Evolutionary conservation across 2,888 invertebrate species (phyloP), one percentile per base, ranked within the genome.

Genomic region (Mythimna albipuncta): DNA sequence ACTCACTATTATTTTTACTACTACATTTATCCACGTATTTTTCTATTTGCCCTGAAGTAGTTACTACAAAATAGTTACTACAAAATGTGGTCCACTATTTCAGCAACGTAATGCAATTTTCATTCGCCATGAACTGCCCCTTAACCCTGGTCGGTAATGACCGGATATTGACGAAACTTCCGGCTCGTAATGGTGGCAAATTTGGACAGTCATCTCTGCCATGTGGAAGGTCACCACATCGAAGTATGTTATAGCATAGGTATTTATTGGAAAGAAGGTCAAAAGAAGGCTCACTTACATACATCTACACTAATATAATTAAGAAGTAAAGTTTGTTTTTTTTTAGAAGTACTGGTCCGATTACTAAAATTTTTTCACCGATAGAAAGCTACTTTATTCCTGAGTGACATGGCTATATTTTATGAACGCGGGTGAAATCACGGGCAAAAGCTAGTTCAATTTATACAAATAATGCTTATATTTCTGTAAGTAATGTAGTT

Each of bases 91-190:
- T 35, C 44, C 62, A 63, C 11, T 19, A 47, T 54, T 72, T 44
- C n/a, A 54, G 79, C 16, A 52, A 74, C 2, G 47, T 55, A 55
- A 41, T 61, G 61, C 16, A 47, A 62, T 79, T 63, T 72, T 38
- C 16, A 54, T 47, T 52, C 7, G 26, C 41, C 35, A 59, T 44
- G 16, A 55, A 35, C 72, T 72, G 19, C 1, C 44, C 54, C 57
- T 79, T 63, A 80, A 63, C 44, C 32, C 16, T 5, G 6, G n/a
- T 26, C 7, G 26, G 35, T 82, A 72, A 72, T 82, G 82, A 71
- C 72, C 68, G 78, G 79, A 79, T 79, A 72, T 59, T 55, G 79
- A 13, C 2, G n/a, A 59, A 58, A 71, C 69, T 68, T 77, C 62
- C 62, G 64, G 62, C 64, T 54, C 10, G 58, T 77, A 82, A 79